Conservation (phyloP, 2,113 vertebrate genomes). For the Misgurnus anguillicaudatus region DNA sequence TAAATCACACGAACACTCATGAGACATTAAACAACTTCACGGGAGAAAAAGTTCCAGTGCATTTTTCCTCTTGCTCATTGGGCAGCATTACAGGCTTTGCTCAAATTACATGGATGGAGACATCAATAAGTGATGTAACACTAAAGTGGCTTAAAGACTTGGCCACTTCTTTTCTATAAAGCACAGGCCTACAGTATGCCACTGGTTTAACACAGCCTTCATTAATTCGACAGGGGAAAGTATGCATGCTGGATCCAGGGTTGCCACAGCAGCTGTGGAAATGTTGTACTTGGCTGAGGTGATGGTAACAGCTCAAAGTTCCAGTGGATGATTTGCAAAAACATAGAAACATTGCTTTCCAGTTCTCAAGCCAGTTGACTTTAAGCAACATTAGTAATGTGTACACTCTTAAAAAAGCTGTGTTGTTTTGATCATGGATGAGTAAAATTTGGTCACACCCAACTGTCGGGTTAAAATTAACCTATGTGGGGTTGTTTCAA, state of each 20-base stretch:
- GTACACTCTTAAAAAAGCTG: too few species aligned
- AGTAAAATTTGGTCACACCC: too few species aligned
- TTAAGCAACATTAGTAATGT: too few species aligned
- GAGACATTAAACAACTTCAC: not conserved
- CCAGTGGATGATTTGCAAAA: constrained; percentile 24
- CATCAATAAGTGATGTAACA: constrained; percentile 37
- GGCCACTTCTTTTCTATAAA: not conserved
- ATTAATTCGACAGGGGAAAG: constrained; percentile 37
- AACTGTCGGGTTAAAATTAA: too few species aligned
- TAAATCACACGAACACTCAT: too few species aligned
- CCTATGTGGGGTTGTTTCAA: too few species aligned
- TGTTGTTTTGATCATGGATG: too few species aligned
- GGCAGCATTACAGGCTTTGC: constrained; percentile 11
- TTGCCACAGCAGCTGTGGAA: constrained; percentile 57
- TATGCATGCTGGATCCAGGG: constrained; percentile 32
- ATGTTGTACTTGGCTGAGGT: constrained; percentile 53
- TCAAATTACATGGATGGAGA: constrained; percentile 18
- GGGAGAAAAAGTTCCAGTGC: not conserved
- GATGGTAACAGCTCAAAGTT: constrained; percentile 20
- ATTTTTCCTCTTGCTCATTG: constrained; percentile 6
- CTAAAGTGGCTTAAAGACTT: constrained; percentile 5
- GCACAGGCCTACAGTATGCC: constrained; percentile 11
- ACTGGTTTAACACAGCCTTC: not conserved
- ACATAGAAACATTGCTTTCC: not conserved
- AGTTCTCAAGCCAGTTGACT: not conserved